Evolutionary conservation across 2,113 vertebrate genomes (phyloP), one percentile per base, ranked within the genome.

Genomic region (Microcebus jonahi): DNA sequence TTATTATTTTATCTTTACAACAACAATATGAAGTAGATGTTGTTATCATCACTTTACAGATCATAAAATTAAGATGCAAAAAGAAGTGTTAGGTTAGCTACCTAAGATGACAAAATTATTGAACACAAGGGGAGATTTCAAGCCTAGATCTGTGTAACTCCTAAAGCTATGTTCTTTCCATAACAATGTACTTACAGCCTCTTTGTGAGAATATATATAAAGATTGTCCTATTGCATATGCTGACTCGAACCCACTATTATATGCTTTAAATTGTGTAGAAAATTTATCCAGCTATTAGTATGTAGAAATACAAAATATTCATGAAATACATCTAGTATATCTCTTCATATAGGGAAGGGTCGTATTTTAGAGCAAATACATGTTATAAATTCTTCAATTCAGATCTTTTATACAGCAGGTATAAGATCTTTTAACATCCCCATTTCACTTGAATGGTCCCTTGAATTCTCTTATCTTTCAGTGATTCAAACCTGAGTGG

Each of bases 401-500:
- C 76, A 95, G 21, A 59, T 77, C 59, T 88, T 79, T 95, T 92
- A 67, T 81, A 79, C 95, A 73, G 36, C 95, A 77, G 20, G 25
- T 93, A 5, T 61, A 63, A 94, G 95, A 91, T 97, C 98, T 57
- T 27, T 91, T 97, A 91, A 42, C 89, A 87, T 83, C 95, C 95
- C 59, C 65, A 96, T 96, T 98, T 76, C 68, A 67, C 14, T 45
- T 97, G 94, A 97, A 91, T 97, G 95, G 25, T 34, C 75, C 31
- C 63, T 79, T 88, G 94, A 94, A 96, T 89, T 94, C 57, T 63
- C 80, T 77, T 84, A 55, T 96, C 96, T 92, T 94, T 97, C 91
- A 86, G 21, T 83, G 50, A 97, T 97, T 97, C 94, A 96, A 93
- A 90, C 27, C 95, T 97, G 96, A 94, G 71, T 92, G 86, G 94